phyloP scores from a whole-genome alignment of 92 coral and sea anemone species.

The Isaurus tuberculatus region DNA sequence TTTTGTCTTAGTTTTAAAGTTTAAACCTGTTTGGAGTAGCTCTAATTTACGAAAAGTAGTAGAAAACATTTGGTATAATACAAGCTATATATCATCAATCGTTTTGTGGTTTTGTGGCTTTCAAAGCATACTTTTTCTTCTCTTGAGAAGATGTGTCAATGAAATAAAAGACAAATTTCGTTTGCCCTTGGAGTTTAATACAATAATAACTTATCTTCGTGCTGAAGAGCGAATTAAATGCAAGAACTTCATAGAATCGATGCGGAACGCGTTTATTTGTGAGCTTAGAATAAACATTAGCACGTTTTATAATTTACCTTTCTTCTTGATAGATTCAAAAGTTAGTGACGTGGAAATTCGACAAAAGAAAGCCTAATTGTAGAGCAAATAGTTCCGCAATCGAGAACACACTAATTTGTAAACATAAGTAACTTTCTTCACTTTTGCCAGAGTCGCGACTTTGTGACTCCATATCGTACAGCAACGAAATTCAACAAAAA shows the following conservation, averaged over 20 bases:
- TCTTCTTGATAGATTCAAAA: conserved; percentile 49
- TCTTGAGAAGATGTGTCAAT: conserved; percentile 36
- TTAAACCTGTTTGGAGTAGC: conserved; percentile 1
- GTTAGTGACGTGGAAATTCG: conserved; percentile 56
- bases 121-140: conserved; percentile 49
- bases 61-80: conserved; percentile 36
- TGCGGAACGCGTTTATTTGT: conserved; percentile 55
- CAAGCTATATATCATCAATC: conserved; percentile 33
- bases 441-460: conserved; percentile 27
- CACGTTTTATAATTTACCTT: conserved; percentile 47
- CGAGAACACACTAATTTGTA: conserved; percentile 38
- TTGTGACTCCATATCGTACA: conserved; percentile 27
- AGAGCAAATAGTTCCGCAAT: conserved; percentile 52
- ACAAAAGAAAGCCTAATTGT: conserved; percentile 52
- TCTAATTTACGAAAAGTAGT: conserved; percentile 18
- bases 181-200: conserved; percentile 32
- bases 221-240: conserved; percentile 4
- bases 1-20: background rate
- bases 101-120: conserved; percentile 46
- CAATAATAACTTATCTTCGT: conserved; percentile 14
- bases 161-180: conserved; percentile 36
- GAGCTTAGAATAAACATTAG: conserved; percentile 45
- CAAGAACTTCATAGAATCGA: conserved; percentile 25
- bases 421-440: conserved; percentile 11
- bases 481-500: conserved; percentile 29